Percentiles rank a stretch among this genome's conserved stretches.
Evolutionary conservation across 2,888 invertebrate species (phyloP).

Genomic region (Chouioia cunea): DNA sequence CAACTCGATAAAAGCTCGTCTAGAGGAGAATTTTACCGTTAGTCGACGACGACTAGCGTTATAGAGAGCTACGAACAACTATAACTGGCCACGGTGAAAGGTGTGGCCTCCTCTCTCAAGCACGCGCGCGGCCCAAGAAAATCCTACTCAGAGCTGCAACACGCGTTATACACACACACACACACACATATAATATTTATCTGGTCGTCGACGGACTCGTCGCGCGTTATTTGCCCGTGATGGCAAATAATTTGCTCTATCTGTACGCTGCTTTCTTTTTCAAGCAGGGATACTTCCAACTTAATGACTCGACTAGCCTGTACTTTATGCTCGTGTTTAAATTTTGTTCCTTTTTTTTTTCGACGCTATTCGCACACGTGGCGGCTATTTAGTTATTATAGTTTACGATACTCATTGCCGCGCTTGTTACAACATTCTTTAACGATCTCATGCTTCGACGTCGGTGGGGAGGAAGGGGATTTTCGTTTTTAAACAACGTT

Average conservation of each 20-base stretch:
- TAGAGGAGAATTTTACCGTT: conserved; percentile 32
- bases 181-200: conserved; percentile 42
- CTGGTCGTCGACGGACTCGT: too few species aligned
- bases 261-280: background rate
- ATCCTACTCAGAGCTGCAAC: background rate
- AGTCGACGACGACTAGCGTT: conserved; percentile 1
- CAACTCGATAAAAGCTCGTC: too few species aligned
- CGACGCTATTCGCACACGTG: too few species aligned
- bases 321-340: too few species aligned
- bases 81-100: conserved; percentile 46
- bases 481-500: too few species aligned
- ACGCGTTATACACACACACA: background rate
- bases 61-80: conserved; percentile 22
- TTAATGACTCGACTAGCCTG: too few species aligned
- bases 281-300: background rate
- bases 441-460: too few species aligned
- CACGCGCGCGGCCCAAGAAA: conserved; percentile 3
- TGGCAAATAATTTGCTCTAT: background rate
- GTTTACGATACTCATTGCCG: too few species aligned
- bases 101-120: conserved; percentile 36
- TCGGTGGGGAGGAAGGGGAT: too few species aligned
- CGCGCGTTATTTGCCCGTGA: conserved; percentile 26
- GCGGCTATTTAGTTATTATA: too few species aligned
- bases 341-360: too few species aligned
- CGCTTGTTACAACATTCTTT: too few species aligned